Evolutionary conservation across 2,888 invertebrate species (phyloP), one percentile per base, ranked within the genome.

Genomic region (Ethmia dodecea): DNA sequence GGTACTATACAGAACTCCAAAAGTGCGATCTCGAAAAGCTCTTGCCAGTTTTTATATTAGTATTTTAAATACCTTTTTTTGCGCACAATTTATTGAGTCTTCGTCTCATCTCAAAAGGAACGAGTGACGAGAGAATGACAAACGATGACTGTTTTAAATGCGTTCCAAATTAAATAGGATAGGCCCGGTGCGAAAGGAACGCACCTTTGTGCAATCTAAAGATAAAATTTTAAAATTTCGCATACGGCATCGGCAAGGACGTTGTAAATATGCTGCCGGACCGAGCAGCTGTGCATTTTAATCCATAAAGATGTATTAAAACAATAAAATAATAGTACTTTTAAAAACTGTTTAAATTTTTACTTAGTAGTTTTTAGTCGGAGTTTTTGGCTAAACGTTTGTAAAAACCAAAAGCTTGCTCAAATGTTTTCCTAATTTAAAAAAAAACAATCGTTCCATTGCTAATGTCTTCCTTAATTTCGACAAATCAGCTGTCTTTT

Each of bases 401-500:
- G n/a, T n/a, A n/a, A n/a, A n/a, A n/a, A n/a, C n/a, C n/a, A n/a
- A n/a, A n/a, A n/a, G n/a, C n/a, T n/a, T n/a, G n/a, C n/a, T n/a
- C n/a, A n/a, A n/a, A n/a, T n/a, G n/a, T n/a, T n/a, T n/a, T n/a
- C n/a, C n/a, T n/a, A n/a, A n/a, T n/a, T n/a, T n/a, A n/a, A n/a
- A n/a, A 28, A 45, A 8, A 31, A 47, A 18, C 18, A 18, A 18
- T 18, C 18, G 8, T 12, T 26, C 11, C 18, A 44, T 44, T 40
- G 37, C 53, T 61, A 59, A 64, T 58, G 54, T 42, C 45, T 51
- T 55, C 48, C 52, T 47, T 62, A 67, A 71, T 71, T 64, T 63
- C 48, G 50, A 41, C 60, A 47, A 55, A 59, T 63, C 83, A 83
- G 80, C 83, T 81, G 83, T 74, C 65, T 72, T 68, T 73, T 73